Evolutionary conservation across 1,140 invertebrate genomes (phyloP).

Genomic region (Pachyrhynchus sulphureomaculatus): DNA sequence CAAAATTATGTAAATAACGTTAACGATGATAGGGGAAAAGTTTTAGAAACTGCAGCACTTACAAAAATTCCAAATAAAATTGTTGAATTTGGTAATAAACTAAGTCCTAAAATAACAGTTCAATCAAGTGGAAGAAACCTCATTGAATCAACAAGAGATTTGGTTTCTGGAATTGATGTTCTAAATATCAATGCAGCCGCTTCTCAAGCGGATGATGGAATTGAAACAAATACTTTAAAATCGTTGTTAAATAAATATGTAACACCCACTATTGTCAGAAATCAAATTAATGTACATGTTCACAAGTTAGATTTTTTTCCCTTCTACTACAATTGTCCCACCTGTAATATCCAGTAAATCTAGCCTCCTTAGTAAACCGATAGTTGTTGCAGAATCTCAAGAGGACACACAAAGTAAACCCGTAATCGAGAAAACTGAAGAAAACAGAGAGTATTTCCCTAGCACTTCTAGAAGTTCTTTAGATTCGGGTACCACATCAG

Average conservation of each 20-base stretch:
- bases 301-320: not conserved
- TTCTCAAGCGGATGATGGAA: constrained; percentile 22
- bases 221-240: constrained; percentile 22
- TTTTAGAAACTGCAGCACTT: constrained; percentile 8
- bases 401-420: constrained; percentile 14
- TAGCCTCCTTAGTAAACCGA: constrained; percentile 40
- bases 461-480: constrained; percentile 13
- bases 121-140: constrained; percentile 40
- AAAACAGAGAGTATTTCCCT: constrained; percentile 5
- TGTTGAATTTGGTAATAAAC: constrained; percentile 10
- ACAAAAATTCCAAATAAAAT: constrained; percentile 11
- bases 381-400: constrained; percentile 49
- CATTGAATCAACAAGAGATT: constrained; percentile 57
- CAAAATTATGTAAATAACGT: not conserved
- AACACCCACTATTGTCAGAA: constrained; percentile 10
- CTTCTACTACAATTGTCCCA: constrained; percentile 1
- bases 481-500: not conserved
- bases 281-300: not conserved
- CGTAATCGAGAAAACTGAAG: constrained; percentile 22
- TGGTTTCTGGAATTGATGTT: constrained; percentile 58
- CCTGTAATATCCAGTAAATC: not conserved
- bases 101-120: not conserved
- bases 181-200: constrained; percentile 57
- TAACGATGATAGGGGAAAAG: not conserved
- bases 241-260: constrained; percentile 14